These are phyloP conservation scores for Myotis vivesi DNA, from an alignment of 2,797 vertebrate genomes.

Conservation along the genomic window DNA sequence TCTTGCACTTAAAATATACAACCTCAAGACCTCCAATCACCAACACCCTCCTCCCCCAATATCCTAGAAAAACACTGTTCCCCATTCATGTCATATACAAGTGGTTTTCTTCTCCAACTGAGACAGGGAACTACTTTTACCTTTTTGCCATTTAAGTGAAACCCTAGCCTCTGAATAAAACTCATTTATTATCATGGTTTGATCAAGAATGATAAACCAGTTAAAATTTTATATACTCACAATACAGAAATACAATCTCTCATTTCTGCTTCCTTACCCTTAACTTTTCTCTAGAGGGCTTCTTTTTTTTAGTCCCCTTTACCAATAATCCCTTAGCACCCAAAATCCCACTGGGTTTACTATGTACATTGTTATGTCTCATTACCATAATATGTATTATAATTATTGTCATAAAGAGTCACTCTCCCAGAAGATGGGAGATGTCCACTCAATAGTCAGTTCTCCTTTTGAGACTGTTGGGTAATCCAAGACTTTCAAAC, in stretches of 20 bases:
- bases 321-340: not conserved
- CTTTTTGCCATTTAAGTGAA: not conserved
- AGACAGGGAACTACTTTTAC: not conserved
- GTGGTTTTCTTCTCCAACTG: not conserved
- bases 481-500: not conserved
- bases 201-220: not conserved
- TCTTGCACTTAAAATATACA: not conserved
- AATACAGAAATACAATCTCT: not conserved
- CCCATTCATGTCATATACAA: not conserved
- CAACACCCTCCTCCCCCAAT: not conserved
- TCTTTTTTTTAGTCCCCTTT: not conserved
- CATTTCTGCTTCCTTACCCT: not conserved
- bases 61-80: not conserved
- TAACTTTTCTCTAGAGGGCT: not conserved
- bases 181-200: not conserved
- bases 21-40: not conserved
- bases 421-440: not conserved
- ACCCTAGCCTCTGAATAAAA: not conserved
- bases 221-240: not conserved
- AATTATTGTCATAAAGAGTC: not conserved
- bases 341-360: not conserved
- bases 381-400: not conserved
- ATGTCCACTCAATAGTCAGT: not conserved
- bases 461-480: not conserved
- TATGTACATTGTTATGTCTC: not conserved